These are phyloP conservation scores for Carcharodon carcharias DNA, from an alignment of 2,797 vertebrate species.

Conservation along the genomic window DNA sequence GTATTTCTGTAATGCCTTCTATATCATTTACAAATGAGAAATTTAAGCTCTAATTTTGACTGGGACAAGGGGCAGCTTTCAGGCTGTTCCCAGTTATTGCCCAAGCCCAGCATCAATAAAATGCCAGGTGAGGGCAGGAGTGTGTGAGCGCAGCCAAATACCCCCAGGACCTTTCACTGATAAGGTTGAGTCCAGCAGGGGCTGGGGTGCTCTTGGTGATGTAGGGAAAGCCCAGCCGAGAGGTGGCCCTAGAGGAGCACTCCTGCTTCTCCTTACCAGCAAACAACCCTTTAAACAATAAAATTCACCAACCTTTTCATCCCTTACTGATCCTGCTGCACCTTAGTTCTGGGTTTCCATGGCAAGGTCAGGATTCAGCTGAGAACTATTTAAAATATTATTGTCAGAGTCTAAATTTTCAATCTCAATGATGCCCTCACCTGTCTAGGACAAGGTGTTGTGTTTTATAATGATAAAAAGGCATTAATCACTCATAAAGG, in stretches of 20 bases:
- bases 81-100: neutral
- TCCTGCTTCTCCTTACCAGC: too few relatives aligned
- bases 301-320: neutral
- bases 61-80: neutral
- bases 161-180: neutral
- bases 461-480: too few relatives aligned
- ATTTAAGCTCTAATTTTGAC: neutral
- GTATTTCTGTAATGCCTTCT: neutral
- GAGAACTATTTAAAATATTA: neutral
- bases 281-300: neutral
- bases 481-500: too few relatives aligned
- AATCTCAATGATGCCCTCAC: too few relatives aligned
- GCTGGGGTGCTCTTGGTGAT: neutral
- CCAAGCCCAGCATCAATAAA: neutral
- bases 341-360: neutral
- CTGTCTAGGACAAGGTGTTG: too few relatives aligned
- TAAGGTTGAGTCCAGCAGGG: neutral
- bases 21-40: neutral
- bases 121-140: neutral
- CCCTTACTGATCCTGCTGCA: neutral
- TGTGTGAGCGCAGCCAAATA: neutral
- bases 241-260: too few relatives aligned
- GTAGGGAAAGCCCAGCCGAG: neutral
- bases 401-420: too few relatives aligned
- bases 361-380: neutral